Conservation (phyloP, 2,113 vertebrate species). For the Hemiprocne comata region DNA sequence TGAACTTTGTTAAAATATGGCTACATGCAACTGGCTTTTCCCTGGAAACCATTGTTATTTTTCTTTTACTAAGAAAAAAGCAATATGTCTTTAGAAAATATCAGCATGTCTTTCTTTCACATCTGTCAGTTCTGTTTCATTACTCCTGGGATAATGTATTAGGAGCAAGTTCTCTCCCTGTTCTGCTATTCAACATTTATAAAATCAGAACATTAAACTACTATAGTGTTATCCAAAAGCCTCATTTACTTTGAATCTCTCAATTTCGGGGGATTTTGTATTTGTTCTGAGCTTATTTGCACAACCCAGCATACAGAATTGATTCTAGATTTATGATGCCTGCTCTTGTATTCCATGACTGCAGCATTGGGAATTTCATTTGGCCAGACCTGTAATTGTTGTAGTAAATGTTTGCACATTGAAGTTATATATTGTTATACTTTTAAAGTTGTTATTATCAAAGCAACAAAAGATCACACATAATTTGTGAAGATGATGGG, state of each 20-base stretch:
- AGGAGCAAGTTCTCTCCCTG: constrained; percentile 8
- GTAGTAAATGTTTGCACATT: constrained; percentile 63
- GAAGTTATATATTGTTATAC: background rate
- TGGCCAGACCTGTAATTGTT: constrained; percentile 58
- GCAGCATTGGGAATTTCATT: constrained; percentile 48
- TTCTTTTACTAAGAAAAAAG: background rate
- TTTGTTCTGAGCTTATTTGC: constrained; percentile 58
- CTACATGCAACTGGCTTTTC: background rate
- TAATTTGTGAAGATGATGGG: constrained; percentile 23
- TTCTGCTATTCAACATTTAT: constrained; percentile 51
- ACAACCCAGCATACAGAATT: constrained; percentile 17
- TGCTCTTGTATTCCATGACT: constrained; percentile 51
- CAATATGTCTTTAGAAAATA: background rate
- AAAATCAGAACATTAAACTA: constrained; percentile 14
- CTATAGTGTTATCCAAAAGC: background rate
- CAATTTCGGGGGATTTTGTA: constrained; percentile 36
- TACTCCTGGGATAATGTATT: constrained; percentile 41
- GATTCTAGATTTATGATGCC: constrained; percentile 65
- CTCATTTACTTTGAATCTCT: constrained; percentile 45
- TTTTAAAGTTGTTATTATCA: constrained; percentile 62
- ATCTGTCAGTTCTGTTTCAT: constrained; percentile 50
- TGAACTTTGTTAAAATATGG: background rate
- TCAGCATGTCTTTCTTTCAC: background rate
- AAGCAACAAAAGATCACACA: constrained; percentile 44
- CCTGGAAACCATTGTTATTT: background rate